These are phyloP conservation scores for Epistrophe grossulariae DNA, from an alignment of 2,888 invertebrate genomes.

Conservation along the genomic window DNA sequence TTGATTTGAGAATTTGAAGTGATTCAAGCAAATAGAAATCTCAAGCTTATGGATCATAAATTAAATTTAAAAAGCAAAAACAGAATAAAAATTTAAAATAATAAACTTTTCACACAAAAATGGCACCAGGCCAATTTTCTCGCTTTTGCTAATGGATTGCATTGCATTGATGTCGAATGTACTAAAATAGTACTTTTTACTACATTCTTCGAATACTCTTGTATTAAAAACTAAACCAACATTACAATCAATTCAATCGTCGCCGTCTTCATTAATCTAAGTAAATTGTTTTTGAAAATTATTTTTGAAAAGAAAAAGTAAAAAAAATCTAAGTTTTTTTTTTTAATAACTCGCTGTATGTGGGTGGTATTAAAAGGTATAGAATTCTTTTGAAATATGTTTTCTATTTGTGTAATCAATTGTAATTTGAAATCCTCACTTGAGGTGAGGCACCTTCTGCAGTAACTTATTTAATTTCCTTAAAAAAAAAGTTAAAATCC, in stretches of 20 bases:
- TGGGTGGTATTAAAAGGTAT: too few relatives aligned
- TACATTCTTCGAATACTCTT: not conserved
- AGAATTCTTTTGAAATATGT: too few relatives aligned
- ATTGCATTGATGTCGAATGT: conserved; percentile 13
- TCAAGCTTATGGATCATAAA: conserved; percentile 57
- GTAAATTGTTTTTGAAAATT: too few relatives aligned
- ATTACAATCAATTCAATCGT: not conserved
- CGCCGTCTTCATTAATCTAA: too few relatives aligned
- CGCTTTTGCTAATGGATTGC: conserved; percentile 60
- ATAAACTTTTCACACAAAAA: conserved; percentile 45
- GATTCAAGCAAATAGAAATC: conserved; percentile 34
- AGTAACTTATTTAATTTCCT: too few relatives aligned
- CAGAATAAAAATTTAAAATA: conserved; percentile 36
- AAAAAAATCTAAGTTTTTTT: too few relatives aligned
- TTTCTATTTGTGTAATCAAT: too few relatives aligned
- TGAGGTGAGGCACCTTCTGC: too few relatives aligned
- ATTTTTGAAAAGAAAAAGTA: too few relatives aligned
- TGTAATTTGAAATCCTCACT: too few relatives aligned
- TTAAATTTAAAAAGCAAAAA: conserved; percentile 58
- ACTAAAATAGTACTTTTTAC: not conserved
- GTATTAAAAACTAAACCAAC: not conserved
- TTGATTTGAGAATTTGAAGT: conserved; percentile 44
- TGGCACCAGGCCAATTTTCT: conserved; percentile 54
- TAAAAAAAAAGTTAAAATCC: too few relatives aligned
- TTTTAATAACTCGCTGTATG: too few relatives aligned